Base-by-base conservation (phyloP, 1,140 invertebrate species). In the Melipona quadrifasciata region DNA sequence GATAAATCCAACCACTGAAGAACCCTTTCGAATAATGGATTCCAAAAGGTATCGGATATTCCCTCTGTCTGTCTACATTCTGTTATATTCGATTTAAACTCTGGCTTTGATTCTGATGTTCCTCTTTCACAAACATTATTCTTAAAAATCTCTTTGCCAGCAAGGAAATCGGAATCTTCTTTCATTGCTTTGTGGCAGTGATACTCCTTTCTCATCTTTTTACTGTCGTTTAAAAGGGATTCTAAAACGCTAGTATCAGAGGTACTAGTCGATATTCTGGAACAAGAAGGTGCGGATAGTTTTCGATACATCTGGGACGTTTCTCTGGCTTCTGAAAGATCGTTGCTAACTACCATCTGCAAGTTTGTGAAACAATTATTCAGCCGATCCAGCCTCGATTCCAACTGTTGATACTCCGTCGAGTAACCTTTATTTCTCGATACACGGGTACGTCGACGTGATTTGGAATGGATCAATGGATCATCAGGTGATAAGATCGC, bases 401-500 rank as follows among this genome's bases (percentile, higher is more conserved):
- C 84, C 27, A 61, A 68, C 61, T 86, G 71, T 24, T 91, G 82
- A 71, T 89, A 89, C 81, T 84, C 85, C 58, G 86, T 55, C 53
- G 84, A 17, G 51, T 74, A 84, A 11, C 17, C 79, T 81, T 88
- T 70, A 64, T 78, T 82, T 31, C 51, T 74, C n/a, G 89, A 71
- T 4, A 68, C 57, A 8, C 67, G 86, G 0, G 79, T 72, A 53
- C 70, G 83, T 47, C 77, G 83, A 57, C 81, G 86, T 31, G 71
- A 76, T 61, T 89, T 92, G 0, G 89, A 21, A 80, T 91, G 89
- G 12, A 93, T 73, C 74, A 89, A 92, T 87, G 96, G 96, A 93
- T 97, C 96, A 93, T 97, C 95, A 55, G 95, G 94, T 2, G 96
- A 95, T 53, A 97, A 92, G 19, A 97, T 95, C 2, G 96, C 96